These are phyloP conservation scores for Botrylloides violaceus DNA, from an alignment of 23 tunicate genomes.

Conservation along the genomic window DNA sequence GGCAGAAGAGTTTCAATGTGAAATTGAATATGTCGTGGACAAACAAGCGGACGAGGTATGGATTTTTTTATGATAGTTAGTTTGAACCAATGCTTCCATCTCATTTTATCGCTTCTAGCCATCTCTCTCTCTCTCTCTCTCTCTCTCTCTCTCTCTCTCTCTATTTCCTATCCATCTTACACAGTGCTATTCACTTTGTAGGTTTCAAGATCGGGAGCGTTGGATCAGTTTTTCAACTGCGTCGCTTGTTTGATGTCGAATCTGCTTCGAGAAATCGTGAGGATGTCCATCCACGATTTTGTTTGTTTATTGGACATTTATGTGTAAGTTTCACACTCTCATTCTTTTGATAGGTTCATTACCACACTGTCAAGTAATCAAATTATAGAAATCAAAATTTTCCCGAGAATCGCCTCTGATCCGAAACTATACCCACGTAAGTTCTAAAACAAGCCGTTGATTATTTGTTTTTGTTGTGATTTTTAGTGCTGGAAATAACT, in stretches of 20 bases:
- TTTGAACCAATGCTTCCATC: too few relatives aligned
- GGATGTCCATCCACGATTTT: conserved; percentile 74
- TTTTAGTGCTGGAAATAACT: conserved; percentile 78
- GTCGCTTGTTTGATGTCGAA: conserved; percentile 82
- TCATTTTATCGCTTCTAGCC: too few relatives aligned
- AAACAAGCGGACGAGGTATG: conserved; percentile 33
- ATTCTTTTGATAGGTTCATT: background rate
- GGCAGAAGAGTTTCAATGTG: conserved; percentile 41
- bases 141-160: too few relatives aligned
- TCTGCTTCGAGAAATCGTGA: conserved; percentile 58
- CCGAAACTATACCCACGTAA: too few relatives aligned
- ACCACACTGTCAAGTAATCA: background rate
- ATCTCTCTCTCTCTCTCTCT: too few relatives aligned
- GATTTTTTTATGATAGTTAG: too few relatives aligned
- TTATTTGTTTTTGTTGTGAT: too few relatives aligned
- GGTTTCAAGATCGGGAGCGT: conserved; percentile 50
- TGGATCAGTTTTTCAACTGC: conserved; percentile 84
- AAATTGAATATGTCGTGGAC: conserved; percentile 32
- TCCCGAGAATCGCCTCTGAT: too few relatives aligned
- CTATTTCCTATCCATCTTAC: too few relatives aligned
- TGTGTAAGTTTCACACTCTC: conserved; percentile 17
- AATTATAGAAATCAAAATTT: too few relatives aligned
- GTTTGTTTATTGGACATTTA: conserved; percentile 59
- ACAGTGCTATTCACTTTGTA: conserved; percentile 15
- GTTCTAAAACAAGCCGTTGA: too few relatives aligned